Evolutionary conservation across 2,113 vertebrate species (phyloP).

Genomic region (Lanius ludovicianus): DNA sequence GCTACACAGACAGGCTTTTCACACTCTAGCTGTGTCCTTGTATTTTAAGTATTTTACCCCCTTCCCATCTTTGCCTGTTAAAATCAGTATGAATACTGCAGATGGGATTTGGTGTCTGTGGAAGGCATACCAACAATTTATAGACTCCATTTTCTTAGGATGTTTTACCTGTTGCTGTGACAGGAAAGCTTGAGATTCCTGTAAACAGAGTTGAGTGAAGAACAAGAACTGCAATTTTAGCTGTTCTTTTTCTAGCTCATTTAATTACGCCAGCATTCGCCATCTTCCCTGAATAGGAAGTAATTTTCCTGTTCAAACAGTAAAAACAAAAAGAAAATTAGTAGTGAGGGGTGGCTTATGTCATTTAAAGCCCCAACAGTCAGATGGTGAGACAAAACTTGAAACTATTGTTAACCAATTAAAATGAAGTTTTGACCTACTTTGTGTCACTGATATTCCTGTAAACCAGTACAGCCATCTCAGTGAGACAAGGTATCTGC

Average conservation of each 20-base stretch:
- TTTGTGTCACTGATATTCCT: background rate
- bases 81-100: background rate
- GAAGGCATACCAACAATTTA: background rate
- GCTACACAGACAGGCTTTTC: background rate
- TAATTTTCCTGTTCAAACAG: background rate
- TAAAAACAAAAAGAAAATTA: background rate
- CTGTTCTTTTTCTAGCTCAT: background rate
- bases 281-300: background rate
- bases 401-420: background rate
- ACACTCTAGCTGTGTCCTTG: background rate
- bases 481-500: background rate
- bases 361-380: background rate
- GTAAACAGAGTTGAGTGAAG: background rate
- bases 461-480: background rate
- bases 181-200: background rate
- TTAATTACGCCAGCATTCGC: background rate
- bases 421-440: background rate
- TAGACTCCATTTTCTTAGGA: background rate
- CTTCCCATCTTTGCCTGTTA: background rate
- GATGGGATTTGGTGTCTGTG: background rate
- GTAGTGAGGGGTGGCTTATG: background rate
- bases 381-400: background rate
- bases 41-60: background rate
- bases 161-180: slow-evolving; percentile 18
- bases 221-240: background rate